phyloP scores from a whole-genome alignment of 2,888 invertebrate genomes.

The Prosapia bicincta region DNA sequence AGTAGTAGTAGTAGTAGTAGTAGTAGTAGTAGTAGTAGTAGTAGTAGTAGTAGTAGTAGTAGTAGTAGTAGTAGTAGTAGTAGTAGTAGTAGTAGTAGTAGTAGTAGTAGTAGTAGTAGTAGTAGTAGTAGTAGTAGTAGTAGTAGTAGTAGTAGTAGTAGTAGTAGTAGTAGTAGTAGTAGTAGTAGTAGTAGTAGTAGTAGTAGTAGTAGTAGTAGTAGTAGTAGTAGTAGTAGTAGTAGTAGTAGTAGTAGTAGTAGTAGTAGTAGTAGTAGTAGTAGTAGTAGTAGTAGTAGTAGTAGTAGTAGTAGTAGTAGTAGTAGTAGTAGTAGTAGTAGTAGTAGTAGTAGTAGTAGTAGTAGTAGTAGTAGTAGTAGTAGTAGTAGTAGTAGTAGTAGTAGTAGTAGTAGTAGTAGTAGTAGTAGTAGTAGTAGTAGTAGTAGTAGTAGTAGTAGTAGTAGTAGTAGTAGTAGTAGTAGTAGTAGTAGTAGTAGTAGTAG shows the following conservation, averaged over 20 bases:
- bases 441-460: slow-evolving; percentile 12
- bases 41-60: slow-evolving; percentile 17
- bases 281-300: slow-evolving; percentile 17
- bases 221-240: slow-evolving; percentile 17
- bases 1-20: slow-evolving; percentile 17
- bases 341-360: slow-evolving; percentile 17
- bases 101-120: slow-evolving; percentile 17
- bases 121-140: slow-evolving; percentile 17
- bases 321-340: slow-evolving; percentile 12
- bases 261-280: slow-evolving; percentile 12
- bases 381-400: slow-evolving; percentile 12
- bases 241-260: slow-evolving; percentile 17
- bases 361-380: slow-evolving; percentile 17
- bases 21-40: slow-evolving; percentile 12
- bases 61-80: slow-evolving; percentile 17
- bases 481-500: slow-evolving; percentile 17
- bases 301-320: slow-evolving; percentile 17
- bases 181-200: slow-evolving; percentile 17
- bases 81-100: slow-evolving; percentile 12
- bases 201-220: slow-evolving; percentile 12
- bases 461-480: slow-evolving; percentile 17
- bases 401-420: slow-evolving; percentile 17
- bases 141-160: slow-evolving; percentile 12
- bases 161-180: slow-evolving; percentile 17
- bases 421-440: slow-evolving; percentile 17